Percentiles rank a stretch among this genome's conserved stretches.
Evolutionary conservation across 2,797 vertebrate genomes (phyloP).

Genomic region (Tangara arthus): DNA sequence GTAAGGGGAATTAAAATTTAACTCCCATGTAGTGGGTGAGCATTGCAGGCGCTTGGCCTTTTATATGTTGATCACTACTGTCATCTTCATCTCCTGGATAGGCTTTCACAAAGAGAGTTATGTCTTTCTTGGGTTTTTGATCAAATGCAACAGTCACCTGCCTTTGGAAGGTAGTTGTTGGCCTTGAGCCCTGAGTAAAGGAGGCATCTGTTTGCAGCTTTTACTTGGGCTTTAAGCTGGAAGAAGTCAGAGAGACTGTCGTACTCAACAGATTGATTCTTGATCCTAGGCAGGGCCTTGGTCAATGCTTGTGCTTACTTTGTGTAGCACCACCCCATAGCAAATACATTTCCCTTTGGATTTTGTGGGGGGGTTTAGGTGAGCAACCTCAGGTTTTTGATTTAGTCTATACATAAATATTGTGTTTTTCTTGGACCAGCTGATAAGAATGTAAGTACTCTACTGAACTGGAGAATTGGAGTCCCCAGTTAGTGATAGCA

Average conservation of each 20-base stretch:
- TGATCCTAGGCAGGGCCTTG: not conserved
- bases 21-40: not conserved
- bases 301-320: not conserved
- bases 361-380: not conserved
- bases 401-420: not conserved
- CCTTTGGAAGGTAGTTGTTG: not conserved
- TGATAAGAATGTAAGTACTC: not conserved
- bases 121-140: not conserved
- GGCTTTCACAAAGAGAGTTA: not conserved
- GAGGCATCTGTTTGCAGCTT: not conserved
- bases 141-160: fast-evolving
- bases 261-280: not conserved
- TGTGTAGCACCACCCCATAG: fast-evolving
- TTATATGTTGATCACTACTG: not conserved
- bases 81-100: not conserved
- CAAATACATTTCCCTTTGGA: not conserved
- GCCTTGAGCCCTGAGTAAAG: not conserved
- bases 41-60: not conserved
- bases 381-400: not conserved
- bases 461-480: not conserved
- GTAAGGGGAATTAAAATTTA: not conserved
- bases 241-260: not conserved
- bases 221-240: not conserved
- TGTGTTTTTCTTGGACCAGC: not conserved
- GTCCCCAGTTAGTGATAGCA: not conserved